Evolutionary conservation across 1,140 invertebrate species (phyloP), one percentile per base, ranked within the genome.

Genomic region (Psilanteris sp.): DNA sequence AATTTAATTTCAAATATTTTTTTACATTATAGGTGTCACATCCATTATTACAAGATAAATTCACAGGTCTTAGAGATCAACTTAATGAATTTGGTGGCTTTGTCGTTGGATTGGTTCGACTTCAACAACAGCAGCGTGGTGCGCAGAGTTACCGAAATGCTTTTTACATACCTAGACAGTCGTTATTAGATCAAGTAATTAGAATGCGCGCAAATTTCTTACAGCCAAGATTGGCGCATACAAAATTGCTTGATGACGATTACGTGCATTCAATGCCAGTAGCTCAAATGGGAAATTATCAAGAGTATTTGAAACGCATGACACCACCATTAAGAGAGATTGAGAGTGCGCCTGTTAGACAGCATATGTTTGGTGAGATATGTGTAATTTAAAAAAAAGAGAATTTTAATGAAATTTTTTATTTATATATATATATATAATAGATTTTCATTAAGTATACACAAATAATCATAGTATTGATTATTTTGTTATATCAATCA

Each of bases 221-320:
- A 10, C 95, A 96, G 80, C 92, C 93, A 15, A 91, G 94, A 2
- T 88, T 94, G 7, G 89, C 90, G 13, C 90, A 94, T 71, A 93
- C 92, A 0, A 93, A 93, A 77, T 85, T 97, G 24, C 90, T 96
- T 48, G 95, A 97, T 84, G 95, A 97, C 81, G 97, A 99, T 89
- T 93, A 94, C 67, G 91, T 96, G 6, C 97, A 99, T 86, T 97
- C 95, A 64, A 93, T 98, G 90, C 97, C 97, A 1, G 95, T 99
- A 11, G 93, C 95, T 36, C 96, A 99, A 87, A 99, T 99, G 98
- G 97, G 97, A 78, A 99, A 99, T 90, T 99, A 99, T 88, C 97
- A 99, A 88, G 97, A 99, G 86, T 98, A 99, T 85, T 89, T 99
- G 18, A 98, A 98, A 89, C 93, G 95, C 37, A 94, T 96, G 91